Conservation (phyloP, 1,140 invertebrate species). For the Branchinecta lindahli region DNA sequence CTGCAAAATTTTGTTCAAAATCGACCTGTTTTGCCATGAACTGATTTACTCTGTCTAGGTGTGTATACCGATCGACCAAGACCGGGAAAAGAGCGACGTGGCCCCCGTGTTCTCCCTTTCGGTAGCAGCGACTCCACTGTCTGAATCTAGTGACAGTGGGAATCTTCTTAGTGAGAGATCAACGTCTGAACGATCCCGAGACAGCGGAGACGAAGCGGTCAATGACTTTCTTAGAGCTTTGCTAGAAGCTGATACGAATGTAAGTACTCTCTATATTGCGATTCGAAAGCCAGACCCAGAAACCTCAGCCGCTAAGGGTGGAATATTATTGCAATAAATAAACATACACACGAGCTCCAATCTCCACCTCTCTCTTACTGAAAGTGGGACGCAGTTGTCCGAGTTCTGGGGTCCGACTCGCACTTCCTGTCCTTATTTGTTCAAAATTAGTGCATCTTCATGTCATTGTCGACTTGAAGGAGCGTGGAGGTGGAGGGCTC, state of each 20-base stretch:
- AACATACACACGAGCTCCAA: no score
- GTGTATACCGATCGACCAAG: background rate
- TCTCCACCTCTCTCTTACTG: no score
- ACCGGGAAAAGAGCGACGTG: background rate
- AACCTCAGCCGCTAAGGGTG: slow-evolving; percentile 7
- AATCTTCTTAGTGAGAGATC: background rate
- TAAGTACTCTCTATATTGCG: slow-evolving; percentile 1
- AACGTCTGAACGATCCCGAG: background rate
- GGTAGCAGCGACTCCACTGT: background rate
- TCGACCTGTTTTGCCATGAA: no score
- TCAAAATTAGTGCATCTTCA: no score
- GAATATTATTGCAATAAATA: no score
- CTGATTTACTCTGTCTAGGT: background rate
- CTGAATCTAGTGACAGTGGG: background rate
- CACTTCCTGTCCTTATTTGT: no score
- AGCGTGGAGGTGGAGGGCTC: no score
- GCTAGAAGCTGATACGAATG: slow-evolving; percentile 19
- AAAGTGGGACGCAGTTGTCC: no score
- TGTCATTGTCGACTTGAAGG: no score
- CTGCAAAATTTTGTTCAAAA: no score
- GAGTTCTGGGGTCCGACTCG: no score
- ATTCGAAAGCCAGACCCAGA: background rate
- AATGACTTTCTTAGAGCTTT: slow-evolving; percentile 19
- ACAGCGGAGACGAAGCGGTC: background rate
- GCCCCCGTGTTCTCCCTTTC: background rate